Evolutionary conservation across 2,888 invertebrate genomes (phyloP).

Genomic region (Ormyrus nitidulus): DNA sequence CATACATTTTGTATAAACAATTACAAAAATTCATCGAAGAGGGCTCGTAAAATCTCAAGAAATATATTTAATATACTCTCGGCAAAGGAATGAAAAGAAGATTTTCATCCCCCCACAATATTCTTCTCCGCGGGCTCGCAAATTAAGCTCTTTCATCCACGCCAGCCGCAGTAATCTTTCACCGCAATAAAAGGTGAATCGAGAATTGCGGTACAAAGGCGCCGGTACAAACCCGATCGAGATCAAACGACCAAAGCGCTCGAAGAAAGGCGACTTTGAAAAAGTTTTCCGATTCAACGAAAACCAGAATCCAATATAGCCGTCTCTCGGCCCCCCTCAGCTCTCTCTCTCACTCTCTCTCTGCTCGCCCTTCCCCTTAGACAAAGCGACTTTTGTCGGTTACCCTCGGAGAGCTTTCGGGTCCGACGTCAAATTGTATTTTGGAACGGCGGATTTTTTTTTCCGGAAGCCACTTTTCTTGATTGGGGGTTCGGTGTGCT

Average conservation of each 20-base stretch:
- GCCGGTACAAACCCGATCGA: conserved; percentile 21
- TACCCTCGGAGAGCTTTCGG: not conserved
- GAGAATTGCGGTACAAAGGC: conserved; percentile 33
- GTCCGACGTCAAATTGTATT: conserved; percentile 11
- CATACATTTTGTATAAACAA: too few relatives aligned
- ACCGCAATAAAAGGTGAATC: conserved; percentile 15
- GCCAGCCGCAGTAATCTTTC: conserved; percentile 23
- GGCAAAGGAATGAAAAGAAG: too few relatives aligned
- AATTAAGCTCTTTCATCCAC: conserved; percentile 21
- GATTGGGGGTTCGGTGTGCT: not conserved
- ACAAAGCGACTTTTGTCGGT: conserved; percentile 29
- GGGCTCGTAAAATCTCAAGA: too few relatives aligned
- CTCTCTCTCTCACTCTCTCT: not conserved
- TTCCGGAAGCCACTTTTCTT: conserved; percentile 7
- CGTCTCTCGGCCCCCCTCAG: too few relatives aligned
- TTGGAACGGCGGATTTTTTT: not conserved
- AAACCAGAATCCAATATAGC: conserved; percentile 36
- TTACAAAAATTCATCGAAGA: too few relatives aligned
- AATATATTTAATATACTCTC: too few relatives aligned
- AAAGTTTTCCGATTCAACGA: conserved; percentile 37
- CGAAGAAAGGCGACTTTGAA: conserved; percentile 2
- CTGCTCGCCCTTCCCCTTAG: not conserved
- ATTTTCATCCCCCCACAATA: too few relatives aligned
- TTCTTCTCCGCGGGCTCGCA: not conserved
- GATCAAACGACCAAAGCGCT: conserved; percentile 25